Evolutionary conservation across 2,888 invertebrate species (phyloP).

Genomic region (Thymelicus lineola): DNA sequence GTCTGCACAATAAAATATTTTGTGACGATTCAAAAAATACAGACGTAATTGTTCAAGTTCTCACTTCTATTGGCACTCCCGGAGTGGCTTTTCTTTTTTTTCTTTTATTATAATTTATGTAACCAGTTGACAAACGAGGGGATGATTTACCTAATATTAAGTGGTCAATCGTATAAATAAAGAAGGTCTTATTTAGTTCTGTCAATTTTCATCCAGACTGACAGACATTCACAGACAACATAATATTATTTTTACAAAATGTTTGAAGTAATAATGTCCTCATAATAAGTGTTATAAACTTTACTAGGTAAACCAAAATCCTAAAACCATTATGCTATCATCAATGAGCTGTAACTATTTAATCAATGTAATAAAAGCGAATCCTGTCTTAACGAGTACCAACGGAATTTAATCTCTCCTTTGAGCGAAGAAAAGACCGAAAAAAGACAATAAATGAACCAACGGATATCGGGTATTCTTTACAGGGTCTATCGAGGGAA

Average conservation of each 20-base stretch:
- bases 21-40: too few species aligned
- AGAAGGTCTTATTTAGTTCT: too few species aligned
- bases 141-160: too few species aligned
- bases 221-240: too few species aligned
- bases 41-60: too few species aligned
- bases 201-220: too few species aligned
- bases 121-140: too few species aligned
- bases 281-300: background rate
- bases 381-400: constrained; percentile 34
- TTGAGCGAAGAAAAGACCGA: constrained; percentile 33
- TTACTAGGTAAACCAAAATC: constrained; percentile 1
- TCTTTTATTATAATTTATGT: too few species aligned
- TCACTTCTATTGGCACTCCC: too few species aligned
- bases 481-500: constrained; percentile 10
- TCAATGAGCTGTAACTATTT: constrained; percentile 28
- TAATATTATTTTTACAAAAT: background rate
- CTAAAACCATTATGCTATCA: background rate
- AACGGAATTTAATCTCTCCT: constrained; percentile 44
- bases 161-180: too few species aligned
- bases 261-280: background rate
- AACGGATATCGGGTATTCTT: background rate
- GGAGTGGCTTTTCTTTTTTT: too few species aligned
- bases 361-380: constrained; percentile 40
- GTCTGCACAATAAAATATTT: too few species aligned
- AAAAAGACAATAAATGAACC: constrained; percentile 31